Conservation (phyloP, 2,888 invertebrate species). For the Drosophila gaucha region DNA sequence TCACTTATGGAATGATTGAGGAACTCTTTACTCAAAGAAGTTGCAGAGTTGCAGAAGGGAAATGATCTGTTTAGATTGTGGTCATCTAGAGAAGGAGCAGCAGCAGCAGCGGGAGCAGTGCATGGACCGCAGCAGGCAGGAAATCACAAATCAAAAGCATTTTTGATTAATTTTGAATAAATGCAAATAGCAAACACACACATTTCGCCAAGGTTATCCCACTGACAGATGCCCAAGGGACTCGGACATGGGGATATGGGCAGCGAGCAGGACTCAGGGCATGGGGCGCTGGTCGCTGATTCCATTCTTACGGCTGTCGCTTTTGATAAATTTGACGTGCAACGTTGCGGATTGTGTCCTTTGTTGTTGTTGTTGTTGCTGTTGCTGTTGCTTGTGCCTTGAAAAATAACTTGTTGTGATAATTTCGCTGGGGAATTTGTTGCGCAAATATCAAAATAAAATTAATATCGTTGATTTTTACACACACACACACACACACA, state of each 20-base stretch:
- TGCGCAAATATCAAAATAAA: constrained; percentile 79
- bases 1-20: too few species aligned
- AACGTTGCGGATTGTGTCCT: constrained; percentile 39
- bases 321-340: constrained; percentile 73
- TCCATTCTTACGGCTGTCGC: constrained; percentile 71
- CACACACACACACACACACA: constrained; percentile 14
- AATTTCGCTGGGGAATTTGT: constrained; percentile 69
- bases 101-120: constrained; percentile 3
- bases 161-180: constrained; percentile 83
- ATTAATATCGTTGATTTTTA: constrained; percentile 69
- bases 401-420: constrained; percentile 78
- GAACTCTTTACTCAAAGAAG: background rate
- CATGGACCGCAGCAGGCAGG: constrained; percentile 80
- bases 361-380: constrained; percentile 39
- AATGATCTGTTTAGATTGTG: background rate
- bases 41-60: background rate
- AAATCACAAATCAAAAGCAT: constrained; percentile 82
- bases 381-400: constrained; percentile 24
- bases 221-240: constrained; percentile 61
- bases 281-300: constrained; percentile 28
- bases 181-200: constrained; percentile 65
- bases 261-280: too few species aligned
- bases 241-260: constrained; percentile 7
- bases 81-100: background rate
- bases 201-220: constrained; percentile 63